Percentiles rank a stretch among this genome's conserved stretches.
phyloP scores from a whole-genome alignment of 2,888 invertebrate genomes.

The Campoplex nolae region DNA sequence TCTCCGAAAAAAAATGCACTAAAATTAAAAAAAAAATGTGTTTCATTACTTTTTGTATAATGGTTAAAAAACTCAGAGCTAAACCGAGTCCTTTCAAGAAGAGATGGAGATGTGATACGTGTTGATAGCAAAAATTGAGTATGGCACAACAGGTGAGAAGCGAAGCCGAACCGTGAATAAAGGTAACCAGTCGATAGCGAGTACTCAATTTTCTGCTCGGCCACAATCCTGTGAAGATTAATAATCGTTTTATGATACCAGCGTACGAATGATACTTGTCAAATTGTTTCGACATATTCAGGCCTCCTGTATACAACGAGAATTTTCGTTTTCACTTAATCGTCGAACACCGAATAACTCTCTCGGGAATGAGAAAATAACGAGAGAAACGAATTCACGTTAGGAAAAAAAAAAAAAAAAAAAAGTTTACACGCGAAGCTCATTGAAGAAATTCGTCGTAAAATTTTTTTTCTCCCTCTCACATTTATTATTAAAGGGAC shows the following conservation, averaged over 20 bases:
- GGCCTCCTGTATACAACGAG: neutral
- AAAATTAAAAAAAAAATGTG: neutral
- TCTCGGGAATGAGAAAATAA: neutral
- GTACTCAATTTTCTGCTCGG: slow-evolving; percentile 8
- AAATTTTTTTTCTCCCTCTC: neutral
- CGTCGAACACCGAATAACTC: neutral
- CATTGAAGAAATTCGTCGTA: neutral
- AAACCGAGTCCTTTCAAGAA: slow-evolving; percentile 50
- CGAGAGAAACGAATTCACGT: neutral
- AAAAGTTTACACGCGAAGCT: neutral
- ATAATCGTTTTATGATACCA: slow-evolving; percentile 34
- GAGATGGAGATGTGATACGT: slow-evolving; percentile 38
- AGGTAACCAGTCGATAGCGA: slow-evolving; percentile 10
- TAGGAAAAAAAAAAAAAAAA: neutral
- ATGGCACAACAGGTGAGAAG: slow-evolving; percentile 16
- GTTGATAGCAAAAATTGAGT: slow-evolving; percentile 44
- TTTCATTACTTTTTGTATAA: slow-evolving; percentile 46
- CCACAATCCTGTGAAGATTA: slow-evolving; percentile 59
- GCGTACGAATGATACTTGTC: slow-evolving; percentile 29
- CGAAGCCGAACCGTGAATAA: slow-evolving; percentile 15
- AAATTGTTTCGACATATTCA: neutral
- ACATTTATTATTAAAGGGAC: neutral
- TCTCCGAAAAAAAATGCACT: neutral
- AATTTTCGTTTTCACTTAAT: neutral
- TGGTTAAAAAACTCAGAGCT: slow-evolving; percentile 32